These are phyloP conservation scores for Acestrorhynchus altus DNA, from an alignment of 2,797 vertebrate species.

Conservation along the genomic window DNA sequence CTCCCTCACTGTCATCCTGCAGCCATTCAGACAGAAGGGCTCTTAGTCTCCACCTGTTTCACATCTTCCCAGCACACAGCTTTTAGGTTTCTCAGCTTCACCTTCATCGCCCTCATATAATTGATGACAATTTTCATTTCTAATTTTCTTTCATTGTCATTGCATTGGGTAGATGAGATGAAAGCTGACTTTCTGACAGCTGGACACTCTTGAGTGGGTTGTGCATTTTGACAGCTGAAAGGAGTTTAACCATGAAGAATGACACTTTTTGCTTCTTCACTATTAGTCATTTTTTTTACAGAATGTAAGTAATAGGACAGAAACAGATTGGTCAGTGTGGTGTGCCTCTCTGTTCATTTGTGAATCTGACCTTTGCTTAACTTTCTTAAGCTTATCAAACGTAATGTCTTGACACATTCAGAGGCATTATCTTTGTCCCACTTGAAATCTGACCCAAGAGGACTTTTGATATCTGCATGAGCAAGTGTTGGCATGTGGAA, in stretches of 20 bases:
- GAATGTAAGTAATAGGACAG: constrained; percentile 10
- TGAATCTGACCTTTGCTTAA: background rate
- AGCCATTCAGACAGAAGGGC: constrained; percentile 44
- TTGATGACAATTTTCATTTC: constrained; percentile 57
- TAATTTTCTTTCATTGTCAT: constrained; percentile 53
- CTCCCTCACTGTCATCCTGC: constrained; percentile 49
- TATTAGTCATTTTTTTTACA: constrained; percentile 2
- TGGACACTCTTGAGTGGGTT: constrained; percentile 68
- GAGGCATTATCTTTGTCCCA: background rate
- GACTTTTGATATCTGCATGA: background rate
- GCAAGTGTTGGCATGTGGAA: background rate
- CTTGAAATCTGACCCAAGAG: background rate
- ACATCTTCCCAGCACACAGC: constrained; percentile 42
- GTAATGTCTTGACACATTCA: background rate
- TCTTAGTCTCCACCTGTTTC: constrained; percentile 50
- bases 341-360: background rate
- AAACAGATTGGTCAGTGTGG: background rate
- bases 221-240: constrained; percentile 73
- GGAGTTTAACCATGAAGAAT: constrained; percentile 32
- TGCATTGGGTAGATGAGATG: constrained; percentile 44
- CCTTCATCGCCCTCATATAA: constrained; percentile 45
- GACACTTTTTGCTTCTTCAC: constrained; percentile 39
- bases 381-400: background rate
- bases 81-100: constrained; percentile 41
- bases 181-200: constrained; percentile 43